Base-by-base conservation (phyloP, 1,140 invertebrate genomes). In the Planococcus citri region DNA sequence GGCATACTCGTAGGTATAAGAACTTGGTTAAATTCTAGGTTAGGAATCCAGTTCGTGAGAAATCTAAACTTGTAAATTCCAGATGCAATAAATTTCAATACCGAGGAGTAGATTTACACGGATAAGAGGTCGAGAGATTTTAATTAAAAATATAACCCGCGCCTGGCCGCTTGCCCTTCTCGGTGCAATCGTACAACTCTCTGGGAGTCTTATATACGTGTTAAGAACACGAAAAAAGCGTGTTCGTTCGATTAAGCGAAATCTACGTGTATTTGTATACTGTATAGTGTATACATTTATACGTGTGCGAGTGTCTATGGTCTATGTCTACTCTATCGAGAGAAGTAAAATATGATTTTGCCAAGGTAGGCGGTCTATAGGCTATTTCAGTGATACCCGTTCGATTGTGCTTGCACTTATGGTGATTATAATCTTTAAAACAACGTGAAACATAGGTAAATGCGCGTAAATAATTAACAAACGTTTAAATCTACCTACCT, bases 31-130 rank as follows among this genome's bases (percentile, higher is more conserved):
- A 51, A 51, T 51, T 51, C 41, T 51, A 51, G 41, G 41, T 51
- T 51, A 51, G 41, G 41, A 51, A 51, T 51, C 41, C 41, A 51
- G 41, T 51, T 51, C 41, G 41, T 51, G 41, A 51, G 41, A 51
- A 51, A 51, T 51, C 41, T 51, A 51, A 51, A 51, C 41, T 51
- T 51, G 41, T 51, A 51, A 51, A 51, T 51, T 51, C 41, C 41
- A 51, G 41, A 51, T 51, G 41, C 41, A 51, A 51, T 51, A 51
- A 51, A 51, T 51, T 51, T 51, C 41, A 51, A 51, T 51, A 51
- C 41, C 41, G 41, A 51, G 33, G 6, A 37, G 41, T 51, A 51
- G 41, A 51, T 51, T 51, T 51, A 51, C 41, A 51, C 41, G 41
- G 41, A 51, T 51, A 51, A 51, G 41, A 51, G 41, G 41, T 51